These are phyloP conservation scores for Blastobasis lacticolella DNA, from an alignment of 2,888 invertebrate genomes.

Conservation along the genomic window DNA sequence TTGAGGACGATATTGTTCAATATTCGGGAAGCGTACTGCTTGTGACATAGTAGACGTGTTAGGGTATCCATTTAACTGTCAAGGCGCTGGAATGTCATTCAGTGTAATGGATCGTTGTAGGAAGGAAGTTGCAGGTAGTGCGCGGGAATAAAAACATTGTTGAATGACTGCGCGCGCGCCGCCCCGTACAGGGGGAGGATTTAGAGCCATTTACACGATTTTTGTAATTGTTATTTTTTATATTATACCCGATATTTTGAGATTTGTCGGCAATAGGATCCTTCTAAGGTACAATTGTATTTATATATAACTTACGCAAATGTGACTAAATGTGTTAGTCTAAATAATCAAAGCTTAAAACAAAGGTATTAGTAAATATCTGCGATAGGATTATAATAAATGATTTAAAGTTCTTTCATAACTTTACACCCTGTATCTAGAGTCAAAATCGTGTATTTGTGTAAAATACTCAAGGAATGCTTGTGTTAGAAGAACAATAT, in stretches of 20 bases:
- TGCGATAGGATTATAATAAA: too few relatives aligned
- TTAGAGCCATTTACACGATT: slow-evolving; percentile 26
- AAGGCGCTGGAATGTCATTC: slow-evolving; percentile 62
- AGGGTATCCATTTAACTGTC: slow-evolving; percentile 61
- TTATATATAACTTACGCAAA: too few relatives aligned
- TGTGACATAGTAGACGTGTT: slow-evolving; percentile 35
- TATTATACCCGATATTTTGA: too few relatives aligned
- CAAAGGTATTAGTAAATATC: too few relatives aligned
- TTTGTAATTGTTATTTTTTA: slow-evolving; percentile 1
- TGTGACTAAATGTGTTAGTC: too few relatives aligned
- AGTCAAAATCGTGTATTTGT: too few relatives aligned
- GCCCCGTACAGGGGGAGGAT: slow-evolving; percentile 26
- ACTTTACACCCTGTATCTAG: too few relatives aligned
- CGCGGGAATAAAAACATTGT: slow-evolving; percentile 34
- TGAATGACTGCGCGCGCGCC: slow-evolving; percentile 44
- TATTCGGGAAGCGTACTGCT: slow-evolving; percentile 12
- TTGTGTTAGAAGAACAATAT: slow-evolving; percentile 41
- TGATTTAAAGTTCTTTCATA: too few relatives aligned
- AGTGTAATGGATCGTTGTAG: slow-evolving; percentile 63
- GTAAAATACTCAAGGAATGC: slow-evolving; percentile 16
- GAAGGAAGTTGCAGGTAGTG: slow-evolving; percentile 71
- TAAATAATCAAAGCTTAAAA: too few relatives aligned
- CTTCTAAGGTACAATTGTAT: too few relatives aligned
- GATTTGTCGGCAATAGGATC: too few relatives aligned
- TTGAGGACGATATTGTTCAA: slow-evolving; percentile 11